Evolutionary conservation across 64 coral and sea anemone species (phyloP), one percentile per base, ranked within the genome.

Genomic region (Catalaphyllia jardinei): DNA sequence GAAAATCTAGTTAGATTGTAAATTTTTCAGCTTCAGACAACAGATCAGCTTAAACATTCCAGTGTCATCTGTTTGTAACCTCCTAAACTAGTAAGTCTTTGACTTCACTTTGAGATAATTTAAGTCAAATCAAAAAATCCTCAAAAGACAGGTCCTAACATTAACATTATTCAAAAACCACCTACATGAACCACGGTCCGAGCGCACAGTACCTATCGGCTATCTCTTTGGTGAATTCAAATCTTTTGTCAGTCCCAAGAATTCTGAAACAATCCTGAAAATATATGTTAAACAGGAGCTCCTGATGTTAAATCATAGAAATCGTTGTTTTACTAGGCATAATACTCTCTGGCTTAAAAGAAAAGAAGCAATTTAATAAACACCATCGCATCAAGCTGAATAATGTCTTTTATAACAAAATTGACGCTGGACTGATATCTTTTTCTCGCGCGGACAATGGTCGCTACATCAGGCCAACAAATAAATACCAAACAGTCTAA

Each of bases 251-350:
- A 73, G 2, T 73, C 71, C 71, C 30, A 38, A 27, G 4, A 73
- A 73, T 30, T 73, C 6, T 29, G 29, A 29, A 25, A n/a, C n/a
- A 25, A 25, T 73, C 27, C 71, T 73, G 71, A 73, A 73, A 73
- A 73, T 73, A 35, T 73, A 73, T 73, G 71, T 73, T n/a, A n/a
- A n/a, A n/a, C n/a, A n/a, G n/a, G n/a, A n/a, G n/a, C n/a, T n/a
- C n/a, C n/a, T n/a, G n/a, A n/a, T n/a, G n/a, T n/a, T 73, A 73
- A 73, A 31, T 73, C 71, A 73, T 33, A 73, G 71, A 31, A 73
- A 73, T 73, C 13, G 0, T 31, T 73, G n/a, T 35, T 73, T 73
- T 73, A 4, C 71, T 11, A 38, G 9, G 27, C 71, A 73, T 8
- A 73, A 73, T 73, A 35, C 29, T 73, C 71, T 30, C 71, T 73